phyloP scores from a whole-genome alignment of 2,113 vertebrate species.

The Lipophrys pholis region DNA sequence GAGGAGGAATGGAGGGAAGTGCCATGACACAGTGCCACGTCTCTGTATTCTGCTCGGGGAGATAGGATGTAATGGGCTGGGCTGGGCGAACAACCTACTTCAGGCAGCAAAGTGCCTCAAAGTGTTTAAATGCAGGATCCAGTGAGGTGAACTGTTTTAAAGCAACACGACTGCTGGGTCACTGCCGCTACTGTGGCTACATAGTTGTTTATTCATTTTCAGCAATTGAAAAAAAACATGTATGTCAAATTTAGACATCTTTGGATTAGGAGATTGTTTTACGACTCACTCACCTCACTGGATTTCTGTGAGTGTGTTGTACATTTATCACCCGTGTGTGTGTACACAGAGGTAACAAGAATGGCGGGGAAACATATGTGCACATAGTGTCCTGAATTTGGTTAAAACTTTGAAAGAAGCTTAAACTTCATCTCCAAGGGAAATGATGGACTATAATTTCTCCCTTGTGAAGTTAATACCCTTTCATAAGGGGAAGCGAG shows the following conservation, averaged over 20 bases:
- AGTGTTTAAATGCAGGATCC: constrained; percentile 62
- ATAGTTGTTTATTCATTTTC: not conserved
- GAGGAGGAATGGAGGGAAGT: not conserved
- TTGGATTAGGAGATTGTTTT: not conserved
- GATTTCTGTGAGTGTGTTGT: not conserved
- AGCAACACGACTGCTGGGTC: constrained; percentile 23
- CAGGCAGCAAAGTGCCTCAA: constrained; percentile 52
- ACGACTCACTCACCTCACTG: too few species aligned
- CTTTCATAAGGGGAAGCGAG: constrained; percentile 43
- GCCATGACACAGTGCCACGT: not conserved
- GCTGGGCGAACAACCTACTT: constrained; percentile 41
- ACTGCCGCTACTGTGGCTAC: constrained; percentile 23
- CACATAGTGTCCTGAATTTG: constrained; percentile 23
- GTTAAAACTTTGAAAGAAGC: constrained; percentile 35
- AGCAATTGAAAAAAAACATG: too few species aligned
- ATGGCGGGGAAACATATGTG: not conserved
- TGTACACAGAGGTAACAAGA: constrained; percentile 2
- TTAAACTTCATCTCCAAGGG: constrained; percentile 45
- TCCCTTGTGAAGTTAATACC: constrained; percentile 60
- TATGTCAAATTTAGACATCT: too few species aligned
- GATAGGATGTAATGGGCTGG: constrained; percentile 42
- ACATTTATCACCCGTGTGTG: constrained; percentile 1
- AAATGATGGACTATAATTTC: constrained; percentile 50
- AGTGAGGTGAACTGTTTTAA: constrained; percentile 52
- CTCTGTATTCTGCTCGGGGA: constrained; percentile 35